A percentile compares a stretch with the other conserved stretches of the same genome.
Evolutionary conservation across 2,888 invertebrate genomes (phyloP).

Genomic region (Onthophagus sagittarius): DNA sequence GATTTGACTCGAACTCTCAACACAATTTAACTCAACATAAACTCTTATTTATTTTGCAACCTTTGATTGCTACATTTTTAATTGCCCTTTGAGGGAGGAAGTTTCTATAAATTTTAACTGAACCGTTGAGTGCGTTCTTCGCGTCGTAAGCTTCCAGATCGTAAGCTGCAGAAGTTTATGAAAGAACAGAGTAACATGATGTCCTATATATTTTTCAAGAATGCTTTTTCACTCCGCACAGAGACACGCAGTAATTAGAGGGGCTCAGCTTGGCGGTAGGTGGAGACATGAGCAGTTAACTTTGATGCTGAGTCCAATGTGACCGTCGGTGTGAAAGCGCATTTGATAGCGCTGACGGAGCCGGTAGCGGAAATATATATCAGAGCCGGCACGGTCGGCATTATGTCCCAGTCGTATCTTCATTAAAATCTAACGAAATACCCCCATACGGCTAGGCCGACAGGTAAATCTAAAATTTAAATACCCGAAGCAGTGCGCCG

Average conservation of each 20-base stretch:
- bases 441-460: conserved; percentile 15
- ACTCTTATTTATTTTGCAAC: too few species aligned
- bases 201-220: neutral
- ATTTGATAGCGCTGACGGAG: conserved; percentile 32
- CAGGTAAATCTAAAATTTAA: conserved; percentile 31
- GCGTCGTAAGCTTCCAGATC: neutral
- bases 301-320: conserved; percentile 26
- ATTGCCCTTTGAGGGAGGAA: too few species aligned
- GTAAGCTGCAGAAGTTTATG: neutral
- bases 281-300: neutral
- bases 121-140: too few species aligned
- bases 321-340: conserved; percentile 30
- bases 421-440: conserved; percentile 17
- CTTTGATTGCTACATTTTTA: too few species aligned
- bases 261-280: neutral
- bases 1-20: too few species aligned
- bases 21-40: too few species aligned
- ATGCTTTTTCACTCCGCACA: neutral
- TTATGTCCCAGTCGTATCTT: conserved; percentile 10
- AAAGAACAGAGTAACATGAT: neutral
- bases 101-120: too few species aligned
- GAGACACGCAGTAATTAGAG: neutral
- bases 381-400: conserved; percentile 4
- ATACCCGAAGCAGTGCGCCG: conserved; percentile 22
- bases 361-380: conserved; percentile 33